Base-by-base conservation (phyloP, 2,888 invertebrate genomes). In the Drosophila limbata region DNA sequence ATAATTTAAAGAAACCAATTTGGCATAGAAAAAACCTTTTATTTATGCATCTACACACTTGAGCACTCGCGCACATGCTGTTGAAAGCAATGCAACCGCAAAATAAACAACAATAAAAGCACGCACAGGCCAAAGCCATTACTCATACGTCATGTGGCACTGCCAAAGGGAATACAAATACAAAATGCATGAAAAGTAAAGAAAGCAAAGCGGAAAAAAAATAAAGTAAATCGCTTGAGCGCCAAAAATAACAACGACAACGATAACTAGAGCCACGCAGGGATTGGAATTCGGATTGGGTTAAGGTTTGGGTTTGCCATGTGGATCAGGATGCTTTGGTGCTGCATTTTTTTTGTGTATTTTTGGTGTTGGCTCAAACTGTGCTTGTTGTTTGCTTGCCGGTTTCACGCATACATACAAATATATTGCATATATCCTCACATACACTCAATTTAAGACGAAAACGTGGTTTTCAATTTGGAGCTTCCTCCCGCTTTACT, bases 61-160 rank as follows among this genome's bases (percentile, higher is more conserved):
- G 56, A 42, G 61, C 44, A 64, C 53, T 19, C 37, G 17, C 40
- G 17, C 51, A 56, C 42, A 63, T 56, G 56, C 25, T 76, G 77
- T 51, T 57, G 66, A 84, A 67, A 72, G 80, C 73, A 83, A 77
- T 73, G 84, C 84, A 69, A 86, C 90, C 90, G 65, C 88, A 88
- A 71, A 71, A 88, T 71, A 88, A 85, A 88, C 68, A 81, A 63
- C 60, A 71, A 81, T 62, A 78, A 77, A 72, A 73, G 78, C 55
- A 61, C 57, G 79, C 59, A 39, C 57, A 59, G 69, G 68, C 83
- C 72, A 89, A 73, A 88, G 71, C 84, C 88, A 89, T 84, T 89
- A 89, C 84, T 84, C 84, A 89, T 84, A 89, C 90, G 88, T 79
- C 84, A 82, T 88, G 88, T 88, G 83, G 83, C 67, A 73, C 68